Percentiles rank a stretch among this genome's conserved stretches.
These are phyloP conservation scores for Shinisaurus crocodilurus DNA, from an alignment of 2,113 vertebrate genomes.

Conservation along the genomic window DNA sequence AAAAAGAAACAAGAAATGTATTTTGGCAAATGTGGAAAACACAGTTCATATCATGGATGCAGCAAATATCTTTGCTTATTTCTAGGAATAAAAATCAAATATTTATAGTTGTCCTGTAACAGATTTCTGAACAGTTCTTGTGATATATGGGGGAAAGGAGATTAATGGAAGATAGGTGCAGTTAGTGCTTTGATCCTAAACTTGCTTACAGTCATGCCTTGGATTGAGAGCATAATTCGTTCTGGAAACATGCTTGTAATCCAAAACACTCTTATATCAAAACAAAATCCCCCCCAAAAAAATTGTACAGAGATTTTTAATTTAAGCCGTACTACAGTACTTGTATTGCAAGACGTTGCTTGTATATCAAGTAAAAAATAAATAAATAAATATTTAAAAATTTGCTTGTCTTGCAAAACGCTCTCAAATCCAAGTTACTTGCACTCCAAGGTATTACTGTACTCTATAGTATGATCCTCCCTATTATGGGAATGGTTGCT, in stretches of 20 bases:
- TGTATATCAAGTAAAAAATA: too few relatives aligned
- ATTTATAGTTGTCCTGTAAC: not conserved
- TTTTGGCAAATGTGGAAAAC: not conserved
- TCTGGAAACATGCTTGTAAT: too few relatives aligned
- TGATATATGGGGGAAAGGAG: not conserved
- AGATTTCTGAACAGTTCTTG: not conserved
- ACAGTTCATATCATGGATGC: not conserved
- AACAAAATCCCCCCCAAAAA: too few relatives aligned
- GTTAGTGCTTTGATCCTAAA: not conserved
- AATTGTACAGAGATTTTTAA: too few relatives aligned
- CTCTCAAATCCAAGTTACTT: too few relatives aligned
- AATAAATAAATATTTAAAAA: too few relatives aligned
- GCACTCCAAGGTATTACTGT: too few relatives aligned
- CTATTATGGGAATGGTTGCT: not conserved
- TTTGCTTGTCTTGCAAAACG: too few relatives aligned
- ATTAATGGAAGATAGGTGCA: not conserved
- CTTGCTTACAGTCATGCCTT: not conserved
- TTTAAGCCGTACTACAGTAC: too few relatives aligned
- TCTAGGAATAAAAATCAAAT: not conserved
- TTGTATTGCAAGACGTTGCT: too few relatives aligned
- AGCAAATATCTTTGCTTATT: not conserved
- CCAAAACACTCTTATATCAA: too few relatives aligned
- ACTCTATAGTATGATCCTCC: not conserved
- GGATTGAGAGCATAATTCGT: too few relatives aligned
- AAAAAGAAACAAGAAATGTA: rapidly evolving